phyloP scores from a whole-genome alignment of 1,140 invertebrate species.

The Conus ventricosus region DNA sequence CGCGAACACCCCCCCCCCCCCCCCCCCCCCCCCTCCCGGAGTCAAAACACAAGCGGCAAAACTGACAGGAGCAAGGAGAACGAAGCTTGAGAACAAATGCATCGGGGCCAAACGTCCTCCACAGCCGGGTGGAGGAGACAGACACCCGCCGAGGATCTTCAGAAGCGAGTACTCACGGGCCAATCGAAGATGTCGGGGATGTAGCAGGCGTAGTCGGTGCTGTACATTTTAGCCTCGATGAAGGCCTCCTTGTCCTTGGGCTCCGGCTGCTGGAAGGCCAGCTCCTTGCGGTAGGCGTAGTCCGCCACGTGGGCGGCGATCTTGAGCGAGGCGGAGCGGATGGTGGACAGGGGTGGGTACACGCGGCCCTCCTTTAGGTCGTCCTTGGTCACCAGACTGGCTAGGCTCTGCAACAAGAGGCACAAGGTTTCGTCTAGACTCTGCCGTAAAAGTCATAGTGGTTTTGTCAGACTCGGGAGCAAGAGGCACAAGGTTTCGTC shows the following conservation, averaged over 20 bases:
- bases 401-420: slow-evolving; percentile 80
- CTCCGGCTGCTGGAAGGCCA: slow-evolving; percentile 77
- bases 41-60: not conserved
- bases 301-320: slow-evolving; percentile 91
- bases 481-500: not conserved
- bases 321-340: slow-evolving; percentile 89
- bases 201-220: slow-evolving; percentile 76
- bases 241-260: slow-evolving; percentile 77
- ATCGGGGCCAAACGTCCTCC: not conserved
- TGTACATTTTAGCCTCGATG: slow-evolving; percentile 76
- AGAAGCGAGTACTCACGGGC: slow-evolving; percentile 64
- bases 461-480: too few species aligned
- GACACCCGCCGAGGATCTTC: not conserved
- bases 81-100: too few species aligned
- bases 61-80: not conserved
- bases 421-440: not conserved
- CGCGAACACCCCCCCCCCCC: not conserved
- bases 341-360: slow-evolving; percentile 93
- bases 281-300: slow-evolving; percentile 85
- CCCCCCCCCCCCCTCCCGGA: too few species aligned
- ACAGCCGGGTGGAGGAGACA: too few species aligned
- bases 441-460: too few species aligned
- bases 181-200: slow-evolving; percentile 76
- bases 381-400: slow-evolving; percentile 86
- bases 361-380: slow-evolving; percentile 91